These are phyloP conservation scores for Prionace glauca DNA, from an alignment of 2,797 vertebrate species.

Conservation along the genomic window DNA sequence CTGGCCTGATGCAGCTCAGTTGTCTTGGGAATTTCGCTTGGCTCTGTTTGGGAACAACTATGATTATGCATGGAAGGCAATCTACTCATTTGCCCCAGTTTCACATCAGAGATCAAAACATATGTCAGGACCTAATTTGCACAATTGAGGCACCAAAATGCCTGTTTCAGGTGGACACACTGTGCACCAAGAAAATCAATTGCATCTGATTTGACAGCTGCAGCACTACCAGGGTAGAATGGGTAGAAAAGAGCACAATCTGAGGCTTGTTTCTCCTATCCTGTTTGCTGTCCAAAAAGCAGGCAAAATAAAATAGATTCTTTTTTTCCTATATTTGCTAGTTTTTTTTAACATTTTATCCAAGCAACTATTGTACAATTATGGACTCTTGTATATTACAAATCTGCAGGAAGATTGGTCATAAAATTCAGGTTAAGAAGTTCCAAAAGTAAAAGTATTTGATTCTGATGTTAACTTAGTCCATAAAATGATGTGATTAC, in stretches of 20 bases:
- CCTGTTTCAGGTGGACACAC: background rate
- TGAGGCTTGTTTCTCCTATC: background rate
- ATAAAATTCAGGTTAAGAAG: background rate
- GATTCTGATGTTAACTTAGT: background rate
- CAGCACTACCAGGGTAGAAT: background rate
- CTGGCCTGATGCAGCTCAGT: background rate
- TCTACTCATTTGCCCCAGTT: background rate
- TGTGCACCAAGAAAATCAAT: background rate
- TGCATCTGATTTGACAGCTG: background rate
- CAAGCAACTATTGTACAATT: background rate
- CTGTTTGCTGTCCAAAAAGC: background rate
- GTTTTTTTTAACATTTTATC: background rate
- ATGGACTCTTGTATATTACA: background rate
- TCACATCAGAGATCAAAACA: background rate
- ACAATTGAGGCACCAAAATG: background rate
- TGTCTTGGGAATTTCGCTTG: background rate
- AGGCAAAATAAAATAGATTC: background rate
- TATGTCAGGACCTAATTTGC: background rate
- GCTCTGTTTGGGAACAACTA: background rate
- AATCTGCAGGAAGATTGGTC: background rate
- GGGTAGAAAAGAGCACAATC: background rate
- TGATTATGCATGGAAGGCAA: background rate
- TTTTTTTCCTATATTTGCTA: background rate
- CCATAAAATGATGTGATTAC: background rate
- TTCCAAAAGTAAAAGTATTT: background rate